Evolutionary conservation across 2,888 invertebrate genomes (phyloP), one percentile per base, ranked within the genome.

Genomic region (Macaria liturata): DNA sequence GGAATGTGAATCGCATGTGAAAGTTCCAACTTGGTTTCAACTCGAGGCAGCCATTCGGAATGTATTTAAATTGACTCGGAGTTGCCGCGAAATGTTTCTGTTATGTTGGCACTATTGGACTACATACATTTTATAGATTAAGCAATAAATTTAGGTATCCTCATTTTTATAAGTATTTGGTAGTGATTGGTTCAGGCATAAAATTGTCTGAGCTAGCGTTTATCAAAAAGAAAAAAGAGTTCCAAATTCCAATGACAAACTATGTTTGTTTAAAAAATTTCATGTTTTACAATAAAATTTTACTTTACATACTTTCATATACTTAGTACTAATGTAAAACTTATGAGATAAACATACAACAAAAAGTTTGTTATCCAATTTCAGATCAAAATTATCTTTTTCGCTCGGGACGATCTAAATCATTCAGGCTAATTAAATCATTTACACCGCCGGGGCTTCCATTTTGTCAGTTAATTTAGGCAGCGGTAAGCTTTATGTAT

Each of bases 61-160:
- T 54, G 54, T 54, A 54, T 54, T 54, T 54, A 44, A 50, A 59
- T 54, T 50, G 54, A 49, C 50, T 57, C 9, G 30, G 30, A 54
- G 47, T 51, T 50, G 1, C 20, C 47, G 42, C 46, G 46, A 50
- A 47, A 49, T 49, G 46, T 46, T 53, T 40, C 30, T 49, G 40
- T 40, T 46, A 42, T 46, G 49, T 49, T 49, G 53, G 45, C 20
- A 7, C 1, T 32, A 49, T 55, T 55, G 39, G 39, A 46, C 20
- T 20, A 20, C 1, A 20, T 20, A 20, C 20, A 20, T 20, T 20
- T 20, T 20, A 20, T n/a, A n/a, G n/a, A n/a, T n/a, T n/a, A n/a
- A n/a, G n/a, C n/a, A n/a, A n/a, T n/a, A n/a, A n/a, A n/a, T n/a
- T n/a, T n/a, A n/a, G n/a, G n/a, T n/a, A n/a, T n/a, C n/a, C n/a